These are phyloP conservation scores for Troides aeacus DNA, from an alignment of 2,888 invertebrate genomes.

Conservation along the genomic window DNA sequence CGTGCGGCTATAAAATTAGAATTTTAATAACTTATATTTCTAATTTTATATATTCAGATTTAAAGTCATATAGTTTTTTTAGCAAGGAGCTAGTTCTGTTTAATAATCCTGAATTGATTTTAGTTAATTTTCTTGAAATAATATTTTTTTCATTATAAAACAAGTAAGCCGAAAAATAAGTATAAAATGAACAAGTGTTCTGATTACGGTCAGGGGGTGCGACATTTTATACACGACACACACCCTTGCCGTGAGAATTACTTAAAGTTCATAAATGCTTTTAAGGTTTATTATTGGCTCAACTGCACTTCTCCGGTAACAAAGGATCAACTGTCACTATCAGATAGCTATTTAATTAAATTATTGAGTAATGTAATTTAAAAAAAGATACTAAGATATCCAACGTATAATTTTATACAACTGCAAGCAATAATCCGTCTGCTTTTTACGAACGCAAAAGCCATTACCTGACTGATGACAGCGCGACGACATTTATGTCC, in stretches of 20 bases:
- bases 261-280: too few species aligned
- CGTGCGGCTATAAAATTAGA: neutral
- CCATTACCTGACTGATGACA: constrained; percentile 17
- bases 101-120: too few species aligned
- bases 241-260: too few species aligned
- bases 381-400: neutral
- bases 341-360: neutral
- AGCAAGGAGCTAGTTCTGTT: neutral
- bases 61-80: neutral
- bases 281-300: too few species aligned
- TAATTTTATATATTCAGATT: neutral
- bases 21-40: neutral
- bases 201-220: too few species aligned
- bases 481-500: constrained; percentile 22
- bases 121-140: too few species aligned
- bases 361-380: neutral
- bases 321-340: too few species aligned
- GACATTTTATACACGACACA: too few species aligned
- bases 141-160: too few species aligned
- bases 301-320: too few species aligned
- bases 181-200: too few species aligned
- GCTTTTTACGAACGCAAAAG: constrained; percentile 16
- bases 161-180: too few species aligned
- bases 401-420: constrained; percentile 9
- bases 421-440: constrained; percentile 5